Evolutionary conservation across 2,888 invertebrate genomes (phyloP), one percentile per base, ranked within the genome.

Genomic region (Choristoneura rosaceana): DNA sequence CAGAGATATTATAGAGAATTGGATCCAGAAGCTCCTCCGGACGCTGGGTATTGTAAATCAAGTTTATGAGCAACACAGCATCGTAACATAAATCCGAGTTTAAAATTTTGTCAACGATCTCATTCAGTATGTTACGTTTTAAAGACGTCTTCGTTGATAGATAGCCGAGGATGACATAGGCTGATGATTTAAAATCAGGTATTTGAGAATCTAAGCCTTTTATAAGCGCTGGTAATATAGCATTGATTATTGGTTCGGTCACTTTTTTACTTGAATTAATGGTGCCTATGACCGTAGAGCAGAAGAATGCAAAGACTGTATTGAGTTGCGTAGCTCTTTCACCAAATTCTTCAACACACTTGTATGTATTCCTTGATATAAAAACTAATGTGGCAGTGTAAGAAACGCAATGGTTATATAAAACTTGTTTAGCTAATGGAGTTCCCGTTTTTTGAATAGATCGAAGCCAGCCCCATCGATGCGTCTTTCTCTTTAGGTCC

Each of bases 261-360:
- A 96, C 82, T 69, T 87, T 84, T 58, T 93, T 83, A 0, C 93
- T 89, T 50, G 94, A 91, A 74, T 97, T 95, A 12, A 97, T 92
- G 45, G 96, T 95, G 4, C 97, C 97, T 47, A 97, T 95, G 0
- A 97, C 92, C 0, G 96, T 95, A 14, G 97, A 96, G 66, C 97
- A 96, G 84, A 97, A 98, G 88, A 98, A 98, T 9, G 97, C 97
- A 82, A 97, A 96, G 2, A 97, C 94, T 0, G 97, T 96, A 68
- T 96, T 96, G 10, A 98, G 88, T 52, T 95, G 92, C 52, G 94
- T 88, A 0, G 96, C 95, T 74, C 95, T 92, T 3, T 94, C 90
- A 0, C 93, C 95, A 84, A 95, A 95, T 74, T 95, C 94, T 67
- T 95, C 94, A 0, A 97, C 95, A 85, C 91, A 91, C 74, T 88